phyloP scores from a whole-genome alignment of 2,113 vertebrate species.

The Cephalopholis sonnerati region DNA sequence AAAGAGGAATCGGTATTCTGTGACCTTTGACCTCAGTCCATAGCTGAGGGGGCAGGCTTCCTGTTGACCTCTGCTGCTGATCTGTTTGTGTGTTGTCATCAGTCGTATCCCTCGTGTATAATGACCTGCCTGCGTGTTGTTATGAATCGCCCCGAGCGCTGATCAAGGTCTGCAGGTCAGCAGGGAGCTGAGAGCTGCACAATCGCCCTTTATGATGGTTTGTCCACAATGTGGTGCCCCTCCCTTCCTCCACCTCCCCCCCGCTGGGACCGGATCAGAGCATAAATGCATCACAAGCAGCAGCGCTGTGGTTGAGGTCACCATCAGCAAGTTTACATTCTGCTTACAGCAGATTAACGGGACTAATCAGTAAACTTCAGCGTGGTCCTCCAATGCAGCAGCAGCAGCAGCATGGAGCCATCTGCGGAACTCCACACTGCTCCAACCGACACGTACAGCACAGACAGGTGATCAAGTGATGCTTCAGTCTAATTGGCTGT shows the following conservation, averaged over 20 bases:
- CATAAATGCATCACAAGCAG: constrained; percentile 68
- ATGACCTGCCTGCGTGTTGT: constrained; percentile 23
- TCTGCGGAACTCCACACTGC: constrained; percentile 2
- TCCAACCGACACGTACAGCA: neutral
- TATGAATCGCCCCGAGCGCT: constrained; percentile 28
- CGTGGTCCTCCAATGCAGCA: constrained; percentile 18
- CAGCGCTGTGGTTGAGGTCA: constrained; percentile 48
- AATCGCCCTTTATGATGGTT: constrained; percentile 37
- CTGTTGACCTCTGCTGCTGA: constrained; percentile 5
- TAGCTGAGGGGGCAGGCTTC: neutral
- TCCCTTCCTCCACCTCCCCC: neutral
- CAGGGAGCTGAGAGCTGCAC: constrained; percentile 60
- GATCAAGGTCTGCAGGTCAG: constrained; percentile 63
- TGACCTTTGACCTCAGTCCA: constrained; percentile 43
- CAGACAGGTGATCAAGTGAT: neutral
- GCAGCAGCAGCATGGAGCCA: constrained; percentile 14
- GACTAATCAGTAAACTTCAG: constrained; percentile 30
- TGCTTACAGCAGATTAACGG: constrained; percentile 66
- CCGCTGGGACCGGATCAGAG: constrained; percentile 53
- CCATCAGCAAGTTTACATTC: constrained; percentile 72
- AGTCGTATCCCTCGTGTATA: constrained; percentile 3
- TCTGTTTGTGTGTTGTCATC: constrained; percentile 32
- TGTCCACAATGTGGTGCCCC: constrained; percentile 21
- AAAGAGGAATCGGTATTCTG: too few species aligned
- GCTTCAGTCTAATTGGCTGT: constrained; percentile 10